Evolutionary conservation across 1,140 invertebrate genomes (phyloP), one percentile per base, ranked within the genome.

Genomic region (Metaphire vulgaris): DNA sequence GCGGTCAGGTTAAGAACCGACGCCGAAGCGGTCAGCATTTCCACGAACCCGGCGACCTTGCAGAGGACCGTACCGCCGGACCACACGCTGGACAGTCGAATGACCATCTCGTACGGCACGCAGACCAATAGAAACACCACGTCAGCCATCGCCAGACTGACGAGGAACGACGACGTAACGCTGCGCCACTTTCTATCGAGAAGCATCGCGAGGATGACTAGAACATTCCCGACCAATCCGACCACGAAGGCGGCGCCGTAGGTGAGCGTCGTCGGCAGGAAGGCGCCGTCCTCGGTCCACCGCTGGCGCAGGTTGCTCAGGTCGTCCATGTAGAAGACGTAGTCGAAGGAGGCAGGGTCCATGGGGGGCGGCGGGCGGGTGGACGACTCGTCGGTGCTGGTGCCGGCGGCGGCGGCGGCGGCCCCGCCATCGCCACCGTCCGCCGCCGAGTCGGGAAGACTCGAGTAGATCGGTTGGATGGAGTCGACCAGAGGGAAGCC

Each of bases 111-210:
- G 85, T 96, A 91, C 0, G 94, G 94, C 69, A 96, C 87, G 84
- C 95, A 97, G 74, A 96, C 90, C 14, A 96, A 81, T 71, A 97
- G 90, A 75, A 97, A 95, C 81, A 97, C 88, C 72, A 97, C 91
- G 85, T 97, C 95, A 0, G 94, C 94, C 0, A 94, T 87, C 0
- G 95, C 95, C 79, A 97, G 87, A 83, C 96, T 97, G 15, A 95
- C 92, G 79, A 97, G 93, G 85, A 96, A 95, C 82, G 93, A 93
- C 85, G 96, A 96, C 0, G 94, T 97, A 2, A 95, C 92, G 83
- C 92, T 94, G 65, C 92, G 88, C 90, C 96, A 93, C 0, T 90
- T 89, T 33, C 90, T 90, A 82, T 95, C 94, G 34, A 91, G 88
- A 76, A 92, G 92, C 2, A 98, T 92, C 0, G 94, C 94, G 15